Evolutionary conservation across 2,797 vertebrate genomes (phyloP), one percentile per base, ranked within the genome.

Genomic region (Coregonus ussuriensis): DNA sequence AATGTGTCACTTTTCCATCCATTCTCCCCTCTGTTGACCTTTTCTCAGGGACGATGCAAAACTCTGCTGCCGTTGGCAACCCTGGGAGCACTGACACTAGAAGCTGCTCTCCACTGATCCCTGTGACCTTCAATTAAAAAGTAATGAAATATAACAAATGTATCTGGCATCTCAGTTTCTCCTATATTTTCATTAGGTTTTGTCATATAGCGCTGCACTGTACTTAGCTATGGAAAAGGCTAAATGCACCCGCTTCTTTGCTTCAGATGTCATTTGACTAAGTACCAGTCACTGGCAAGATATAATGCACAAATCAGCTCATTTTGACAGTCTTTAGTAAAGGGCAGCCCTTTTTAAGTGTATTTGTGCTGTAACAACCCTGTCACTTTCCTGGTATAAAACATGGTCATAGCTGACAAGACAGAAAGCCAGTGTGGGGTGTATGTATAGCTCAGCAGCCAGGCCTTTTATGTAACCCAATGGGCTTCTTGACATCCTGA

Each of bases 21-120:
- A 33, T 29, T 25, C 54, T 72, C 41, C 83, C 52, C 0, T 85
- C 92, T 18, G 88, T 74, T 0, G 87, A 72, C 76, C 91, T 94
- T 84, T 90, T 94, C 82, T 94, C 94, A 0, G 96, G 96, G 33
- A 97, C 91, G 68, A 97, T 91, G 83, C 96, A 98, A 85, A 97
- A 91, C 79, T 98, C 96, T 0, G 96, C 96, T 16, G 95, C 91
- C 0, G 96, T 97, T 3, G 96, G 96, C 51, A 97, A 88, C 72
- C 96, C 96, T 0, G 96, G 95, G 2, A 96, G 92, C 76, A 97
- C 94, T 0, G 95, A 91, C 35, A 98, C 95, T 90, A 98, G 88
- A 79, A 97, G 91, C 31, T 96, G 95, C 74, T 95, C 92, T 85
- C 91, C 92, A 4, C 93, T 93, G 86, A 98, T 93, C 68, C 93